Evolutionary conservation across 2,797 vertebrate genomes (phyloP), one percentile per base, ranked within the genome.

Genomic region (Salmo trutta): DNA sequence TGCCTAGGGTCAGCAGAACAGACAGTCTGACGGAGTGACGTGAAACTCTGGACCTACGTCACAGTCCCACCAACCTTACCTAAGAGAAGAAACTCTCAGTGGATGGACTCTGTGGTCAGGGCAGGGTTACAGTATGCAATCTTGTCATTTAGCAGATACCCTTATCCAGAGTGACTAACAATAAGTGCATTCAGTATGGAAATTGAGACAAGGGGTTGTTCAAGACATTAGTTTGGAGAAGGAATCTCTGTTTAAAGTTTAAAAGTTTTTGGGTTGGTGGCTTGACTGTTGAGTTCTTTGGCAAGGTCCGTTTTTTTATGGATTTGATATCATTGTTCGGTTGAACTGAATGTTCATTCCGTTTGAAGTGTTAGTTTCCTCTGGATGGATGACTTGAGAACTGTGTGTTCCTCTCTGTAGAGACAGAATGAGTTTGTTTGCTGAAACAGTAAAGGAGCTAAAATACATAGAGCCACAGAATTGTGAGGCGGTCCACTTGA

Each of bases 361-460:
- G 31, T 77, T 7, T n/a, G 65, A 73, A 27, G 71, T 53, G 59
- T 62, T 24, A 10, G 59, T 53, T 33, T 52, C 52, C 8, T 19
- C 16, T 24, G n/a, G 6, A 65, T 66, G 17, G 75, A 81, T 74
- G 74, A 69, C 62, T 72, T 73, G 66, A 81, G 79, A 80, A 85
- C 82, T 75, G 56, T 19, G 62, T 83, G 82, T 86, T 80, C 85
- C 68, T 70, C n/a, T 47, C 36, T 84, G 8, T 47, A 21, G 17
- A 78, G 19, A 81, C 74, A 77, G 83, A 86, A 84, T 53, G 33
- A 52, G 65, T 77, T 80, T 74, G 80, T 54, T 52, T 74, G 77
- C 79, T 41, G 77, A 77, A 15, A 62, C 53, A 19, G 19, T 59
- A 19, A 59, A 24, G 27, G 16, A 84, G 77, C 75, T 71, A 53